These are phyloP conservation scores for Antechinus flavipes DNA, from an alignment of 2,113 vertebrate species.

Conservation along the genomic window DNA sequence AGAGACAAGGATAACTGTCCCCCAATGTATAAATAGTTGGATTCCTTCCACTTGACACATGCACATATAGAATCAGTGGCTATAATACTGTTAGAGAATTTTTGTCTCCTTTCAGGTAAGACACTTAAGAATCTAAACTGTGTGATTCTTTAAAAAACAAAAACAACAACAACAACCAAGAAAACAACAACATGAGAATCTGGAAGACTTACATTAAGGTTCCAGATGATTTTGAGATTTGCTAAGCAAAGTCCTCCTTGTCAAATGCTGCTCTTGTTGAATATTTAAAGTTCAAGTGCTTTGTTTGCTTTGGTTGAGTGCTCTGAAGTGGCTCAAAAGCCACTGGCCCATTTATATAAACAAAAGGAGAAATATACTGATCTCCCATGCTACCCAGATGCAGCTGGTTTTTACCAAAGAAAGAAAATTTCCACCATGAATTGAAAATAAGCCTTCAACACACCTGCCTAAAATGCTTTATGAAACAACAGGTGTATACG, in stretches of 20 bases:
- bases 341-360: constrained; percentile 82
- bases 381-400: constrained; percentile 72
- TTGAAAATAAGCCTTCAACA: constrained; percentile 29
- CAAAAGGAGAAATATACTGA: constrained; percentile 79
- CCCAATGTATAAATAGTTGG: background rate
- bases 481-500: constrained; percentile 50
- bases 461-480: constrained; percentile 35
- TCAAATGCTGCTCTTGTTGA: constrained; percentile 83
- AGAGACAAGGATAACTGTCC: background rate
- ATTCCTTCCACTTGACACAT: background rate
- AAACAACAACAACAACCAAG: no score
- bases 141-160: background rate
- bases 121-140: constrained; percentile 7
- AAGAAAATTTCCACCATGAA: constrained; percentile 57
- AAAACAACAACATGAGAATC: constrained; percentile 25
- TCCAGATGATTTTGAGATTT: constrained; percentile 72
- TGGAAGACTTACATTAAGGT: constrained; percentile 48
- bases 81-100: background rate
- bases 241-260: constrained; percentile 77
- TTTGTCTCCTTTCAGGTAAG: background rate
- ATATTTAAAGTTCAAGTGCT: constrained; percentile 86
- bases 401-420: constrained; percentile 53
- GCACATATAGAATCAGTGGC: background rate
- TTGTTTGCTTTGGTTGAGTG: constrained; percentile 86
- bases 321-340: constrained; percentile 82